phyloP scores from a whole-genome alignment of 1,140 invertebrate species.

The Zaprionus africanus region DNA sequence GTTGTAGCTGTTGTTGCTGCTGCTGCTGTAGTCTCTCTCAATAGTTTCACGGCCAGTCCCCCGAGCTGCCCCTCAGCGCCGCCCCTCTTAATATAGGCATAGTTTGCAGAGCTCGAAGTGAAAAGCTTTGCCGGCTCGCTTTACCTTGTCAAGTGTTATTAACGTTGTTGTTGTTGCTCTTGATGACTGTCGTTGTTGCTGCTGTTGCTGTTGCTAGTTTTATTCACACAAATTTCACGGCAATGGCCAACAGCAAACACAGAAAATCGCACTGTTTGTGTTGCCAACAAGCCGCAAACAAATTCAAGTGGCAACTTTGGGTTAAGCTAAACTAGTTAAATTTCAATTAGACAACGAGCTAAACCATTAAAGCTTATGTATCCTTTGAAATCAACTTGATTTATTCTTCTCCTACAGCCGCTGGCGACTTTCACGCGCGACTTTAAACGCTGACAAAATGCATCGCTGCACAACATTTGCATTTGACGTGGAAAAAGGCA shows the following conservation, averaged over 20 bases:
- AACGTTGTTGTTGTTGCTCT: constrained; percentile 33
- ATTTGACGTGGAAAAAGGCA: constrained; percentile 47
- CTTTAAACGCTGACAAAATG: constrained; percentile 72
- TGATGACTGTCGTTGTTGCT: constrained; percentile 14
- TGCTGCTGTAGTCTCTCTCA: constrained; percentile 8
- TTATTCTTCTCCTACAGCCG: neutral
- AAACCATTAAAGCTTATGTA: neutral
- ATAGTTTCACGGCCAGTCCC: constrained; percentile 69
- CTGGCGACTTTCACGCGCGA: constrained; percentile 69
- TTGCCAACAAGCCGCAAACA: constrained; percentile 45
- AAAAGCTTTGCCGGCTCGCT: constrained; percentile 58
- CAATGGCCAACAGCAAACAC: constrained; percentile 55
- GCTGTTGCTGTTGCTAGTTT: constrained; percentile 50
- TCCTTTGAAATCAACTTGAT: constrained; percentile 1
- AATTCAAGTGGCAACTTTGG: constrained; percentile 1
- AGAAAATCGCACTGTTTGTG: constrained; percentile 54
- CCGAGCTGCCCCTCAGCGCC: constrained; percentile 15
- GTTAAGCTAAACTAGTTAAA: constrained; percentile 13
- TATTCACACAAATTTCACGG: constrained; percentile 80
- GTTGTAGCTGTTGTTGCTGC: constrained; percentile 10
- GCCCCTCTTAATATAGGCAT: constrained; percentile 60
- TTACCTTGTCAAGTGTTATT: constrained; percentile 52
- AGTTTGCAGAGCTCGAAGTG: constrained; percentile 65
- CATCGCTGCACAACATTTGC: constrained; percentile 78
- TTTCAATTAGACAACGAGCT: constrained; percentile 1